phyloP scores from a whole-genome alignment of 2,113 vertebrate genomes.

The Ophthalmotilapia sp. region DNA sequence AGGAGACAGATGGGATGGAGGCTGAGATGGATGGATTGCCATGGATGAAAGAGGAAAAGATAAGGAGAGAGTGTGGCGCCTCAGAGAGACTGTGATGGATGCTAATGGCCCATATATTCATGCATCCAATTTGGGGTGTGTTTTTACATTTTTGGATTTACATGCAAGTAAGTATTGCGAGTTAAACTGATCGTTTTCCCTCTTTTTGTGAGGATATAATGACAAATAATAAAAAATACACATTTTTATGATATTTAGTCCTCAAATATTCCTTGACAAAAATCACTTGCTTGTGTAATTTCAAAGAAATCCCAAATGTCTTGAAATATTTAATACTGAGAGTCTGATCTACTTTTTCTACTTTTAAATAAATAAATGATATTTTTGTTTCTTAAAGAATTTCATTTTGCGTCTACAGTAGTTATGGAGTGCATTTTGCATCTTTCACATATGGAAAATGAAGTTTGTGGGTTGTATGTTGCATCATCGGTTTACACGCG shows the following conservation, averaged over 20 bases:
- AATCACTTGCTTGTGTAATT: not conserved
- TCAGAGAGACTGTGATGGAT: constrained; percentile 28
- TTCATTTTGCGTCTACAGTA: not conserved
- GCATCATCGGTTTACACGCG: accelerated
- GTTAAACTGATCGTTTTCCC: not conserved
- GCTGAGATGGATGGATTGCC: constrained; percentile 33
- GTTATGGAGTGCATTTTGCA: not conserved
- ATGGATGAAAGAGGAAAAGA: constrained; percentile 25
- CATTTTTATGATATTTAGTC: not conserved
- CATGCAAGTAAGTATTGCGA: constrained; percentile 2
- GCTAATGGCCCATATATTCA: constrained; percentile 35
- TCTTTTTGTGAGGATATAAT: not conserved
- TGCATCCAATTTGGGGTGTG: not conserved
- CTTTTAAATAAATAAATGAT: not conserved
- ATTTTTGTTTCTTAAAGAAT: not conserved
- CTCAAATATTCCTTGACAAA: not conserved
- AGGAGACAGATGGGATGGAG: constrained; percentile 48
- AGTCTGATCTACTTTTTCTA: not conserved
- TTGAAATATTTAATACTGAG: not conserved
- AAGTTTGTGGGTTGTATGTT: not conserved
- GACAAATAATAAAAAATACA: not conserved
- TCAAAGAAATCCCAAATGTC: not conserved
- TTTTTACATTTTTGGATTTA: constrained; percentile 2
- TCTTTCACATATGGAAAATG: not conserved
- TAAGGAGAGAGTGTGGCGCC: constrained; percentile 5